A percentile compares a stretch with the other conserved stretches of the same genome.
Conservation (phyloP, 2,797 vertebrate genomes). For the Eulemur rubriventer region DNA sequence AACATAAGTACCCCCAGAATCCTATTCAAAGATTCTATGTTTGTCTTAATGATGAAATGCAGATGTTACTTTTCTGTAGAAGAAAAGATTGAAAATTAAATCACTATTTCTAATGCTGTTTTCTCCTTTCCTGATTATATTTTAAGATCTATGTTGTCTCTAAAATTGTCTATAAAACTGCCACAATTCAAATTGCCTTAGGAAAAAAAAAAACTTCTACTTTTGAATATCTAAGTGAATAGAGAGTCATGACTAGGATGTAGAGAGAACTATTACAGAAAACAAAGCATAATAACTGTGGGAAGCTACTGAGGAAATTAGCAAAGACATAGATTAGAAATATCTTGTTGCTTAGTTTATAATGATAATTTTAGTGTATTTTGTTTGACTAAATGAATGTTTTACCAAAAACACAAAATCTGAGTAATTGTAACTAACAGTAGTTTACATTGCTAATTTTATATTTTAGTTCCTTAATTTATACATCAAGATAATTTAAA, state of each 20-base stretch:
- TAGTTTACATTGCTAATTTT: not conserved
- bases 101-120: conserved; percentile 4
- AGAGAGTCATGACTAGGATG: not conserved
- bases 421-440: not conserved
- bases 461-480: not conserved
- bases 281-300: not conserved
- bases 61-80: conserved; percentile 48
- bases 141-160: not conserved
- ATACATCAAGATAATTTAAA: not conserved
- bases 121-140: not conserved
- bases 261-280: conserved; percentile 4
- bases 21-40: conserved; percentile 55
- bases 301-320: conserved; percentile 40
- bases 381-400: not conserved
- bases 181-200: not conserved
- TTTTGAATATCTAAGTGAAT: not conserved
- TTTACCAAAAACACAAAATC: not conserved
- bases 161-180: not conserved
- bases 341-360: not conserved
- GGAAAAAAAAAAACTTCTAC: not conserved
- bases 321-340: not conserved
- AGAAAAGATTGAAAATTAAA: conserved; percentile 58
- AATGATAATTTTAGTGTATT: not conserved
- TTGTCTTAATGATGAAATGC: conserved; percentile 59
- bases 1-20: conserved; percentile 47